Evolutionary conservation across 2,888 invertebrate species (phyloP).

Genomic region (Elysia crispata): DNA sequence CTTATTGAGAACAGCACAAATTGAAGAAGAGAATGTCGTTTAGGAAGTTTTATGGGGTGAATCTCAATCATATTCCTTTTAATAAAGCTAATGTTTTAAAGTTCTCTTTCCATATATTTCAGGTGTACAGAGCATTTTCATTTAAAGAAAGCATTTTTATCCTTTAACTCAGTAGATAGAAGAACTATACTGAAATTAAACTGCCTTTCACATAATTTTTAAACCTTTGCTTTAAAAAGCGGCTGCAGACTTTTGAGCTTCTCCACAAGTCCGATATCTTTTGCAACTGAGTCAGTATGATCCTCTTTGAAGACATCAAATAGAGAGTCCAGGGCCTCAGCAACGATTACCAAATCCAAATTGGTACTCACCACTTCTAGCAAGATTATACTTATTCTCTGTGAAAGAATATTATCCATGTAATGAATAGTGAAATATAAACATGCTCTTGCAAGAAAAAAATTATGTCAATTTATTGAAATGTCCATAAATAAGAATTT

Average conservation of each 20-base stretch:
- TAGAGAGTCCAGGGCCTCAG: conserved; percentile 86
- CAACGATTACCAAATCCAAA: conserved; percentile 84
- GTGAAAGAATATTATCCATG: conserved; percentile 42
- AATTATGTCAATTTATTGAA: too few species aligned
- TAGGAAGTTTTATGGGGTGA: too few species aligned
- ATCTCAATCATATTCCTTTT: too few species aligned
- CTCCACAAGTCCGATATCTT: conserved; percentile 83
- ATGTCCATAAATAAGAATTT: too few species aligned
- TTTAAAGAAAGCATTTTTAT: too few species aligned
- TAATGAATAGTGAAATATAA: too few species aligned
- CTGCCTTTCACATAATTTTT: background rate
- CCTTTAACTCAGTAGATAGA: background rate
- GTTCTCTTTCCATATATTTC: too few species aligned
- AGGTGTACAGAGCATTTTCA: too few species aligned
- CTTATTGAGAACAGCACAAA: too few species aligned
- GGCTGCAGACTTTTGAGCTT: conserved; percentile 82
- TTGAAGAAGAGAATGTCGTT: too few species aligned
- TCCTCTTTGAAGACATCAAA: conserved; percentile 89
- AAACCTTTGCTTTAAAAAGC: conserved; percentile 83
- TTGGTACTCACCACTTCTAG: conserved; percentile 82
- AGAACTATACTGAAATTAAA: background rate
- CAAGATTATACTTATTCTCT: conserved; percentile 81
- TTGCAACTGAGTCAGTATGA: conserved; percentile 83
- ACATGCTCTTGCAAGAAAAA: too few species aligned
- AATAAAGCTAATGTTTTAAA: too few species aligned